A percentile compares a stretch with the other conserved stretches of the same genome.
Conservation (phyloP, 2,113 vertebrate genomes). For the Lynx canadensis region DNA sequence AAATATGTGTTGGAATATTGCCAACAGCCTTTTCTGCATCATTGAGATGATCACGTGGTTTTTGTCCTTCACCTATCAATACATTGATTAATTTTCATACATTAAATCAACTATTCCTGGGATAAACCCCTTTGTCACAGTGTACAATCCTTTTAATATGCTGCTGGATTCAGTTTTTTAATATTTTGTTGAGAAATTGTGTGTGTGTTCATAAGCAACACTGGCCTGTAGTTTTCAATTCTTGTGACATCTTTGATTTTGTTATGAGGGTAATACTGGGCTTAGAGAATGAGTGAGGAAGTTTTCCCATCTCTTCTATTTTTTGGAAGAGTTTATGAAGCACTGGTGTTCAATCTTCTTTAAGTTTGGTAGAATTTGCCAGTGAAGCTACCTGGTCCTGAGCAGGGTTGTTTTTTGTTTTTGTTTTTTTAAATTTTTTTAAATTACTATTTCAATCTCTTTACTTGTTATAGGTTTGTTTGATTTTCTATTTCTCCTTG, state of each 20-base stretch:
- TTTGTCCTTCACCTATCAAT: not conserved
- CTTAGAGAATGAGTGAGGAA: not conserved
- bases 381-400: not conserved
- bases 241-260: not conserved
- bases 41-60: not conserved
- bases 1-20: not conserved
- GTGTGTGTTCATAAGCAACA: not conserved
- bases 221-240: not conserved
- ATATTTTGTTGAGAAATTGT: not conserved
- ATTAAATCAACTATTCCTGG: not conserved
- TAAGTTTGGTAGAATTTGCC: not conserved
- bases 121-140: not conserved
- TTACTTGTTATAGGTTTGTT: not conserved
- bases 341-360: not conserved
- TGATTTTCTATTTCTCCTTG: not conserved
- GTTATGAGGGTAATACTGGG: not conserved
- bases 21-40: not conserved
- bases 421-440: not conserved
- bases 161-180: not conserved
- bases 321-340: conserved; percentile 33
- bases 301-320: not conserved
- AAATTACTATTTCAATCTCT: conserved; percentile 10
- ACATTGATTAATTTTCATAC: not conserved
- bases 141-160: not conserved
- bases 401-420: not conserved